A percentile compares a stretch with the other conserved stretches of the same genome.
These are phyloP conservation scores for Drosophila ananassae DNA, from an alignment of 1,140 invertebrate genomes.

Conservation along the genomic window DNA sequence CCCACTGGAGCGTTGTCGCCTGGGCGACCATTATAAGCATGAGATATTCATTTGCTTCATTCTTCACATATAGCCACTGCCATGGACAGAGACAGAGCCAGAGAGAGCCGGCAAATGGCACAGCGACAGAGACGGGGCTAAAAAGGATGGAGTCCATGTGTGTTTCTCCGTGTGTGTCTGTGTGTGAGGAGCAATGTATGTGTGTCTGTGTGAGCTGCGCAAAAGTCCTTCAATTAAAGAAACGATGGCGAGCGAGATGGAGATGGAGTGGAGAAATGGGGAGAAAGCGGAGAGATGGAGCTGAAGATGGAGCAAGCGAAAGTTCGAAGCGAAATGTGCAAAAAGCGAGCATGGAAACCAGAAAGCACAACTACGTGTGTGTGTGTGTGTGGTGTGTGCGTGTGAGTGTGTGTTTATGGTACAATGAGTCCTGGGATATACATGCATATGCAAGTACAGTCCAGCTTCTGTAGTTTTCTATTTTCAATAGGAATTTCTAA, in stretches of 20 bases:
- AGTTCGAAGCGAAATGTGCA: slow-evolving; percentile 54
- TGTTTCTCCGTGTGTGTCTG: slow-evolving; percentile 6
- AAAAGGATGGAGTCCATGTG: slow-evolving; percentile 35
- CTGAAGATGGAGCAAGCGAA: slow-evolving; percentile 42
- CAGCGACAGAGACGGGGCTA: slow-evolving; percentile 18
- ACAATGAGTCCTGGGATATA: slow-evolving; percentile 9
- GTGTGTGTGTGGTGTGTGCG: not conserved
- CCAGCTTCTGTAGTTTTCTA: not conserved
- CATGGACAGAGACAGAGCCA: slow-evolving; percentile 70
- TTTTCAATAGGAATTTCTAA: not conserved
- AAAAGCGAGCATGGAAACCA: slow-evolving; percentile 41
- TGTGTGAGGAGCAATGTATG: slow-evolving; percentile 6
- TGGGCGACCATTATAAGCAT: slow-evolving; percentile 78
- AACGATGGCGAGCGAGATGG: slow-evolving; percentile 48
- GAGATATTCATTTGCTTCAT: slow-evolving; percentile 80
- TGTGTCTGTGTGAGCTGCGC: slow-evolving; percentile 68
- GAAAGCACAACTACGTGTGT: slow-evolving; percentile 29
- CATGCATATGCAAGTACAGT: slow-evolving; percentile 34
- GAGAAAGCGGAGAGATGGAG: not conserved
- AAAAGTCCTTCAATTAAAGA: slow-evolving; percentile 82
- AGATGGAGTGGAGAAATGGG: slow-evolving; percentile 3
- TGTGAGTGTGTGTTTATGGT: not conserved
- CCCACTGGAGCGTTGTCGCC: slow-evolving; percentile 42
- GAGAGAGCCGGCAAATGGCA: slow-evolving; percentile 49
- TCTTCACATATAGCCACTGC: slow-evolving; percentile 76